Evolutionary conservation across 2,797 vertebrate genomes (phyloP).

Genomic region (Eupleurogrammus muticus): DNA sequence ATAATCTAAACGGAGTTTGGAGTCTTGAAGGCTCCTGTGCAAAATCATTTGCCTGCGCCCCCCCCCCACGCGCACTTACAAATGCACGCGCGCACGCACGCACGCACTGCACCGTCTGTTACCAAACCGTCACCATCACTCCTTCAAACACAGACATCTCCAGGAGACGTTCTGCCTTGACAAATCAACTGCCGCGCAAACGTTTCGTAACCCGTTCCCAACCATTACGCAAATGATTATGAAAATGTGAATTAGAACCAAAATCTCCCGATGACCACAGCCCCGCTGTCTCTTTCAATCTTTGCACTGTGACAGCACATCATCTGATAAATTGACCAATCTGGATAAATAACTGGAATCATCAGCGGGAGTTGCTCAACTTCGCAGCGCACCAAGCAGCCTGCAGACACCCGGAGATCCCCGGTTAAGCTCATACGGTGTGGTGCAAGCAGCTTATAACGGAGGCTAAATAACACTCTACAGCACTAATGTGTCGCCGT

Average conservation of each 20-base stretch:
- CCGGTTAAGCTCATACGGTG: slow-evolving; percentile 24
- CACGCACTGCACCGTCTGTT: not conserved
- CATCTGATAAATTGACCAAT: not conserved
- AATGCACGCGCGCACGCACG: no score
- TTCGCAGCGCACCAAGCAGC: slow-evolving; percentile 32
- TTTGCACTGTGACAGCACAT: no score
- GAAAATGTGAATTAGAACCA: slow-evolving; percentile 37
- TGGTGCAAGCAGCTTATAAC: slow-evolving; percentile 51
- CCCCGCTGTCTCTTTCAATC: slow-evolving; percentile 1
- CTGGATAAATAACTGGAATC: not conserved
- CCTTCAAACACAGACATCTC: no score
- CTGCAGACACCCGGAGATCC: slow-evolving; percentile 24
- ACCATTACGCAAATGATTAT: slow-evolving; percentile 78
- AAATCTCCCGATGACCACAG: slow-evolving; percentile 31
- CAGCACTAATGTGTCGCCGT: not conserved
- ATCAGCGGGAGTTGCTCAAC: slow-evolving; percentile 32
- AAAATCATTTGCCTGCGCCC: no score
- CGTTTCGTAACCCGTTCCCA: slow-evolving; percentile 64
- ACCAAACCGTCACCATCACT: not conserved
- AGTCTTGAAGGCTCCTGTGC: not conserved
- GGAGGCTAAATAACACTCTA: slow-evolving; percentile 32
- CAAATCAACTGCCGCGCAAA: not conserved
- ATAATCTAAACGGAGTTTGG: slow-evolving; percentile 5
- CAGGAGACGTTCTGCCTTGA: no score
- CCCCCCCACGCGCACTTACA: no score